Percentiles rank a stretch among this genome's conserved stretches.
These are phyloP conservation scores for Scrobipalpa atriplicella DNA, from an alignment of 2,888 invertebrate genomes.

Conservation along the genomic window DNA sequence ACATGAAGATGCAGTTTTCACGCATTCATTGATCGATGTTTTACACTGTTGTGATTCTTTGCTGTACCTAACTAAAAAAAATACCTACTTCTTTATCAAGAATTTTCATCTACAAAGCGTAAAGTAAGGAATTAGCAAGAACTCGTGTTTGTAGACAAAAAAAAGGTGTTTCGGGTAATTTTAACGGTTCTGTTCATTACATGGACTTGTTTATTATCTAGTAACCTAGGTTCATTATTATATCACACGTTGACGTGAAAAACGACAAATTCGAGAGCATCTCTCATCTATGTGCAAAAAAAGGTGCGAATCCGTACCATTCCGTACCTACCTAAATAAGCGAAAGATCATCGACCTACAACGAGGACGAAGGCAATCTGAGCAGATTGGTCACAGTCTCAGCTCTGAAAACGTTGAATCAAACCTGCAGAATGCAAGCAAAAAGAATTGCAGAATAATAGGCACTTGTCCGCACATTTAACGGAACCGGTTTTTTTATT, in stretches of 20 bases:
- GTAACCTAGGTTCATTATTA: too few relatives aligned
- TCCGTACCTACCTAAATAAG: too few relatives aligned
- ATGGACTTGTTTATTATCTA: too few relatives aligned
- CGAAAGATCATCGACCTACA: conserved; percentile 36
- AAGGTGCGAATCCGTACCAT: neutral
- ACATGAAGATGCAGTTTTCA: too few relatives aligned
- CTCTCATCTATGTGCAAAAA: neutral
- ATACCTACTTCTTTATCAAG: too few relatives aligned
- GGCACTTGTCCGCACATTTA: neutral
- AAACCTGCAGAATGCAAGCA: conserved; percentile 17
- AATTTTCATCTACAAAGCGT: neutral
- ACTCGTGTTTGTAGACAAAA: neutral
- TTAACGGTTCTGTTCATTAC: neutral
- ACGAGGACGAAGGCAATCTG: conserved; percentile 40
- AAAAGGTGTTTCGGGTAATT: neutral
- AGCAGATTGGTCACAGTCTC: conserved; percentile 41
- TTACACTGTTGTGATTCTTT: too few relatives aligned
- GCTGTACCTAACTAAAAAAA: too few relatives aligned
- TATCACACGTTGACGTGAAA: too few relatives aligned
- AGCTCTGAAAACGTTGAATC: conserved; percentile 35
- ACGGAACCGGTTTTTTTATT: neutral
- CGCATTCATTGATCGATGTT: too few relatives aligned
- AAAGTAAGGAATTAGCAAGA: neutral
- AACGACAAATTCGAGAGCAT: neutral
- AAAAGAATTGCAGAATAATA: conserved; percentile 15